Conservation (phyloP, 2,797 vertebrate species). For the Triplophysa yarkandensis region DNA sequence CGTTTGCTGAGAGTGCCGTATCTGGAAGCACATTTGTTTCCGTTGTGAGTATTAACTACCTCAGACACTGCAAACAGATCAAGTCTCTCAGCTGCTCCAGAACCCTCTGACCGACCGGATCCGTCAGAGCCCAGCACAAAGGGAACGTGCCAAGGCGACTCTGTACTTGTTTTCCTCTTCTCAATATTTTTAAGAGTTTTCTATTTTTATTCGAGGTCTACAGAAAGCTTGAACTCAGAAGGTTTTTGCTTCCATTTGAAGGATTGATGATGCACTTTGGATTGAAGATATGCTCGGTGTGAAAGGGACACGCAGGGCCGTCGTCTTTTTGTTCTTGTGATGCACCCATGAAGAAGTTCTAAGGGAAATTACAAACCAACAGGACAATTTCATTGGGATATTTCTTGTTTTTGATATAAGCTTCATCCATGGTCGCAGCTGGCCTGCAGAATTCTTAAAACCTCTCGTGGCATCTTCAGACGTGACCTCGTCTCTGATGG, state of each 20-base stretch:
- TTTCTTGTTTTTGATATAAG: constrained; percentile 18
- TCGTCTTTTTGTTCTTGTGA: constrained; percentile 9
- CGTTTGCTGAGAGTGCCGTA: constrained; percentile 73
- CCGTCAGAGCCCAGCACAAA: constrained; percentile 75
- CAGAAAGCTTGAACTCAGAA: constrained; percentile 61
- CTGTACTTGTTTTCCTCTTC: constrained; percentile 44
- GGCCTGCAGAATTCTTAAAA: constrained; percentile 73
- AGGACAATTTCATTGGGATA: constrained; percentile 2
- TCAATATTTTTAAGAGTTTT: constrained; percentile 69
- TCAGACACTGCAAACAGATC: constrained; percentile 83
- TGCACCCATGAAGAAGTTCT: background rate
- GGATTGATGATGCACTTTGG: constrained; percentile 75
- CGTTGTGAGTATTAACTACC: constrained; percentile 89
- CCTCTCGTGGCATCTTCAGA: constrained; percentile 72
- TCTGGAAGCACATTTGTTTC: constrained; percentile 86
- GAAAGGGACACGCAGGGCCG: constrained; percentile 43
- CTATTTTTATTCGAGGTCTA: constrained; percentile 67
- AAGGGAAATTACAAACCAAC: constrained; percentile 55
- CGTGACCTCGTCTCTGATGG: constrained; percentile 87
- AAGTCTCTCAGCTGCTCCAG: constrained; percentile 54
- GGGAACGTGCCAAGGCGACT: constrained; percentile 70
- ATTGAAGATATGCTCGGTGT: constrained; percentile 55
- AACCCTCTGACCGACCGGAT: constrained; percentile 87
- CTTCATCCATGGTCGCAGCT: constrained; percentile 74
- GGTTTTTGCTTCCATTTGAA: constrained; percentile 68